Evolutionary conservation across 2,888 invertebrate species (phyloP).

Genomic region (Hypercompe scribonia): DNA sequence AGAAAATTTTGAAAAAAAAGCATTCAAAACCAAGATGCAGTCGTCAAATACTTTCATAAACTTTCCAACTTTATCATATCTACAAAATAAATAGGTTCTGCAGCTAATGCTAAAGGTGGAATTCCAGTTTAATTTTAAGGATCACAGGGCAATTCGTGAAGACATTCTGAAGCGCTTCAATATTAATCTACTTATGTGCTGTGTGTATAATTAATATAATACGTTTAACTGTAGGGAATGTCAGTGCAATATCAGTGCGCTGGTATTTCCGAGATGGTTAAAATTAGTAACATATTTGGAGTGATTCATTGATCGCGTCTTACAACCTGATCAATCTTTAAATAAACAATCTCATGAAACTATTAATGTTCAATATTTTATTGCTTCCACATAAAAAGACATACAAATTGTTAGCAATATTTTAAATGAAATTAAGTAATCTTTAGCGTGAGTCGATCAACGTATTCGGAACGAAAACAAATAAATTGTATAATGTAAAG

Average conservation of each 20-base stretch:
- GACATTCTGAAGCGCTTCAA: background rate
- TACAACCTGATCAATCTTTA: conserved; percentile 50
- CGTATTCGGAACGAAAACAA: conserved; percentile 31
- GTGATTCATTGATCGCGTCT: conserved; percentile 48
- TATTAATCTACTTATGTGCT: background rate
- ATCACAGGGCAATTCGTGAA: background rate
- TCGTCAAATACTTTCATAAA: too few relatives aligned
- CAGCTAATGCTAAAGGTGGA: too few relatives aligned
- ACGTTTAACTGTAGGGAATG: conserved; percentile 1
- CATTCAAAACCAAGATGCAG: too few relatives aligned
- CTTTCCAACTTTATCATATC: too few relatives aligned
- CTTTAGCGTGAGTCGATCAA: conserved; percentile 33
- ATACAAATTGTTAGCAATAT: conserved; percentile 37
- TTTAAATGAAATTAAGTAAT: conserved; percentile 35
- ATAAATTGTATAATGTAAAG: conserved; percentile 21
- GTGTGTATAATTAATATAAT: too few relatives aligned
- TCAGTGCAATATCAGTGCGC: conserved; percentile 20
- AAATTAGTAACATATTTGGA: conserved; percentile 41
- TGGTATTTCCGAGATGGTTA: conserved; percentile 29
- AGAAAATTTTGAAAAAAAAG: too few relatives aligned
- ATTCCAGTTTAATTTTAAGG: background rate
- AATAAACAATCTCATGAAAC: conserved; percentile 48
- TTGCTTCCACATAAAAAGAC: conserved; percentile 20
- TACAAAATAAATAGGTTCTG: too few relatives aligned
- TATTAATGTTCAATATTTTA: conserved; percentile 41